These are phyloP conservation scores for Mastigias papua DNA, from an alignment of 30 jellyfish, hydroid and myxozoan species.

Conservation along the genomic window DNA sequence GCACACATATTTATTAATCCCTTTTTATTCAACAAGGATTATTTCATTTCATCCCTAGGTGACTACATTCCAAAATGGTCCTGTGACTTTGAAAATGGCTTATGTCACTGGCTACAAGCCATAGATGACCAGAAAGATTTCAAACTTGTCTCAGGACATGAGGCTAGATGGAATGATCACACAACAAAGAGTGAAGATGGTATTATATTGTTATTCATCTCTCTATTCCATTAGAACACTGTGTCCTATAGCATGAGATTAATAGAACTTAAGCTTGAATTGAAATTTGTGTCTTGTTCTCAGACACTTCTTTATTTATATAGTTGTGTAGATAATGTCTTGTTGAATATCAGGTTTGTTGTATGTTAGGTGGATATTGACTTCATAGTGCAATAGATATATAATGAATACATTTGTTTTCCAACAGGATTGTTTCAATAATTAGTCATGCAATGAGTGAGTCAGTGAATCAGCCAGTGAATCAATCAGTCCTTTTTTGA, in stretches of 20 bases:
- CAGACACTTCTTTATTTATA: too few species aligned
- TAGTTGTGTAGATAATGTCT: too few species aligned
- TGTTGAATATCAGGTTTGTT: too few species aligned
- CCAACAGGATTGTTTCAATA: background rate
- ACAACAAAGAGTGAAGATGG: background rate
- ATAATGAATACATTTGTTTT: background rate
- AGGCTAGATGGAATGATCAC: background rate
- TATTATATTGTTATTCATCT: background rate
- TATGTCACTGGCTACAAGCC: constrained; percentile 23
- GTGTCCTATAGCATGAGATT: too few species aligned
- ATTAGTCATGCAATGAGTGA: too few species aligned
- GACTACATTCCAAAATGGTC: constrained; percentile 47
- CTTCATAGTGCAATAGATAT: too few species aligned
- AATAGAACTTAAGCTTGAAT: too few species aligned
- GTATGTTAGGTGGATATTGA: too few species aligned
- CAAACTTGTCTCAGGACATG: background rate
- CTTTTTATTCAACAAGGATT: too few species aligned
- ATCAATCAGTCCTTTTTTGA: background rate
- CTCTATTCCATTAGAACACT: background rate
- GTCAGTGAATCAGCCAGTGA: too few species aligned
- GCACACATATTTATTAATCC: too few species aligned
- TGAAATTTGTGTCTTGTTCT: too few species aligned
- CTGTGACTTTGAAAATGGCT: constrained; percentile 38
- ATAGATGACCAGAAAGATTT: constrained; percentile 1
- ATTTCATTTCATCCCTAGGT: constrained; percentile 19